Evolutionary conservation across 2,797 vertebrate species (phyloP).

Genomic region (Telmatherina bonti): DNA sequence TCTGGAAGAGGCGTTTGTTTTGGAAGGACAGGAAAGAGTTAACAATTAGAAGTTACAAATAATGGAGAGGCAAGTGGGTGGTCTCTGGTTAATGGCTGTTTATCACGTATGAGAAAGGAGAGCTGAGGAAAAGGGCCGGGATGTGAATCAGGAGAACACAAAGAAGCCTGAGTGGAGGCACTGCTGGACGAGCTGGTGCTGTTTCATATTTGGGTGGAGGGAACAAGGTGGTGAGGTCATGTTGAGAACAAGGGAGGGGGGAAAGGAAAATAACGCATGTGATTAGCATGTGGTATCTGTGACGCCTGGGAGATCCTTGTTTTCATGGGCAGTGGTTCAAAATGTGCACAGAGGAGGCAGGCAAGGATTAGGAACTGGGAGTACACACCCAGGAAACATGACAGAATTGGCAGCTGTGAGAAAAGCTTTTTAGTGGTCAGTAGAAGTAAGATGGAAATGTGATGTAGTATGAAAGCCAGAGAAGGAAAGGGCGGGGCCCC

Average conservation of each 20-base stretch:
- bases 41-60: conserved; percentile 73
- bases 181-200: conserved; percentile 28
- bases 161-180: conserved; percentile 20
- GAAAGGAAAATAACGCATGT: conserved; percentile 52
- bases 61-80: conserved; percentile 61
- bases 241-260: conserved; percentile 47
- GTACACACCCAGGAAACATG: conserved; percentile 62
- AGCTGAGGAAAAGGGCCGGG: conserved; percentile 72
- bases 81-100: conserved; percentile 70
- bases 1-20: conserved; percentile 58
- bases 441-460: conserved; percentile 45
- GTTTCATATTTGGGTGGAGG: conserved; percentile 72
- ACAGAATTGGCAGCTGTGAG: conserved; percentile 34
- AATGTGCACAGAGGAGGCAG: conserved; percentile 25
- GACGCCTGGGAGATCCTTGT: conserved; percentile 48
- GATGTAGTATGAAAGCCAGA: conserved; percentile 23
- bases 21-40: conserved; percentile 79
- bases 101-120: conserved; percentile 67
- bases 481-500: conserved; percentile 18
- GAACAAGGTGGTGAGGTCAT: conserved; percentile 73
- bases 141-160: conserved; percentile 52
- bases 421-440: conserved; percentile 37
- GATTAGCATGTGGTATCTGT: conserved; percentile 65
- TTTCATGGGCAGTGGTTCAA: conserved; percentile 47
- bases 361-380: conserved; percentile 3